A percentile compares a stretch with the other conserved stretches of the same genome.
phyloP scores from a whole-genome alignment of 2,888 invertebrate genomes.

The Taphrorychus bicolor region DNA sequence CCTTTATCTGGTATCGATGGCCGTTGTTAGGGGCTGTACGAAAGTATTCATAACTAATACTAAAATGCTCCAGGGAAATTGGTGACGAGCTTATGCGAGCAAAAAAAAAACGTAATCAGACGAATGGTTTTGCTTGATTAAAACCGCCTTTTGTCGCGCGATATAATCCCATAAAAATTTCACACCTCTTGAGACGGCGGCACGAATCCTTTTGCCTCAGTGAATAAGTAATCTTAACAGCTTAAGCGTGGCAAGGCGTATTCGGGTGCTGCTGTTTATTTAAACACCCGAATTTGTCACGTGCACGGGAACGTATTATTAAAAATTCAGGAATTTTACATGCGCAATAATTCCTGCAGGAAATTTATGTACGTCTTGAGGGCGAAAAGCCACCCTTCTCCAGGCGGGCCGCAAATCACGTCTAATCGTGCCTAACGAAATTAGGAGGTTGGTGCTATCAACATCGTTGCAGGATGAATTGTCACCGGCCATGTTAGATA shows the following conservation, averaged over 20 bases:
- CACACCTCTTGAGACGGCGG: not conserved
- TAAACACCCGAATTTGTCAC: not conserved
- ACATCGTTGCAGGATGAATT: constrained; percentile 25
- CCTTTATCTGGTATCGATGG: too few relatives aligned
- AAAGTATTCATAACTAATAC: too few relatives aligned
- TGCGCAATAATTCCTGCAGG: not conserved
- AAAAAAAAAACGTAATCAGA: too few relatives aligned
- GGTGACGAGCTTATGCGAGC: too few relatives aligned
- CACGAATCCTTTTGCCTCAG: not conserved
- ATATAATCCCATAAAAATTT: not conserved
- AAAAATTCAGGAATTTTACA: not conserved
- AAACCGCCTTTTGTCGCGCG: not conserved
- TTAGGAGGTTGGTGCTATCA: constrained; percentile 27
- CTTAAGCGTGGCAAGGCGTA: not conserved
- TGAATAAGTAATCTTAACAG: constrained; percentile 2
- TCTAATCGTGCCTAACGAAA: constrained; percentile 34
- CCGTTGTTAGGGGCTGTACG: too few relatives aligned
- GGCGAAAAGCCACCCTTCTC: not conserved
- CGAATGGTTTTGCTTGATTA: not conserved
- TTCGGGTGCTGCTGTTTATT: not conserved
- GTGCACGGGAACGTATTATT: not conserved
- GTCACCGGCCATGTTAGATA: constrained; percentile 36
- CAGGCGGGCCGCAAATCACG: not conserved
- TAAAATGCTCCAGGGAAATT: too few relatives aligned
- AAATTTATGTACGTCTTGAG: not conserved